phyloP scores from a whole-genome alignment of 2,113 vertebrate genomes.

The Murina feae region DNA sequence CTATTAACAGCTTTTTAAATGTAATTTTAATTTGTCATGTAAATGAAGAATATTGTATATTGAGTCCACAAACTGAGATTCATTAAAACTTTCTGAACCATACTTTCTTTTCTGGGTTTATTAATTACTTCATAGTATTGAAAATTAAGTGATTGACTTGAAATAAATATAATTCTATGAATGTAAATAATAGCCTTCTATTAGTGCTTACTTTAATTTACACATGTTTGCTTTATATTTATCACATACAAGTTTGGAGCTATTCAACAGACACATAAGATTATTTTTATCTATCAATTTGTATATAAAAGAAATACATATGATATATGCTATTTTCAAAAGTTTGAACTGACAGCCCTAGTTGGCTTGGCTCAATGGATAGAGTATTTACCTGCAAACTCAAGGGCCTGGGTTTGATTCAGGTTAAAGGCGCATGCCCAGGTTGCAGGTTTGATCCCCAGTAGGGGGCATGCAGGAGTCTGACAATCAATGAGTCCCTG shows the following conservation, averaged over 20 bases:
- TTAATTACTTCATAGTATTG: not conserved
- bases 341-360: not conserved
- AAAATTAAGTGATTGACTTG: slow-evolving; percentile 3
- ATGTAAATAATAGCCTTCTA: not conserved
- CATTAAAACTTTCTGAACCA: not conserved
- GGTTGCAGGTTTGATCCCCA: no score
- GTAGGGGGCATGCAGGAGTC: no score
- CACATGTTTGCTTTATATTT: not conserved
- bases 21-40: not conserved
- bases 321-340: not conserved
- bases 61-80: not conserved
- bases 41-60: not conserved
- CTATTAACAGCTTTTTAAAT: not conserved
- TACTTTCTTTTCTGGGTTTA: not conserved
- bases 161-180: slow-evolving; percentile 6
- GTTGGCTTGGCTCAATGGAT: no score
- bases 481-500: no score
- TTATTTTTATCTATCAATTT: not conserved
- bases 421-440: no score
- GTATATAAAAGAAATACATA: slow-evolving; percentile 13
- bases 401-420: no score
- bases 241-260: not conserved
- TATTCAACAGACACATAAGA: not conserved
- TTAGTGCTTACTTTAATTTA: not conserved
- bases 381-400: no score